These are phyloP conservation scores for Steinernema carpocapsae DNA, from an alignment of 2,888 invertebrate genomes.

Conservation along the genomic window DNA sequence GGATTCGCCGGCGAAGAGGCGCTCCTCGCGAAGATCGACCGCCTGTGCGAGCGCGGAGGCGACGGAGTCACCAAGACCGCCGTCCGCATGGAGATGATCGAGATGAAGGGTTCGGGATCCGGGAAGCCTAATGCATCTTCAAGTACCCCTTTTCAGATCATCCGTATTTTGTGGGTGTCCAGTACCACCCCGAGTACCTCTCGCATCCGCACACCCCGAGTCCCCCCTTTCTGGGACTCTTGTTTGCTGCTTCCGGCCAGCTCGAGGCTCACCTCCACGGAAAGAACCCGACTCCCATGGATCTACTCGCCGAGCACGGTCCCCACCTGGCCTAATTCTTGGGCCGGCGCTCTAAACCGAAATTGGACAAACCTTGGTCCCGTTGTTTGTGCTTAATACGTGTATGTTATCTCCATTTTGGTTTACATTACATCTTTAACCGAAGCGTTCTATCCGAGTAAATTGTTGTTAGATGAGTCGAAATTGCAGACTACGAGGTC, in stretches of 20 bases:
- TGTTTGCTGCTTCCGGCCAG: conserved; percentile 84
- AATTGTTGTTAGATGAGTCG: too few relatives aligned
- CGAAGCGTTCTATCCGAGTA: too few relatives aligned
- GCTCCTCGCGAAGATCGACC: conserved; percentile 12
- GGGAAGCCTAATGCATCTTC: background rate
- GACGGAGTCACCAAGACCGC: conserved; percentile 8
- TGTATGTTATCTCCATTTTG: conserved; percentile 27
- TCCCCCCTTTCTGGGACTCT: conserved; percentile 89
- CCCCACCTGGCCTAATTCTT: background rate
- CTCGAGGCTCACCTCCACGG: conserved; percentile 73
- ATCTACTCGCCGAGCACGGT: background rate
- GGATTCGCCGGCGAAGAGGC: conserved; percentile 3
- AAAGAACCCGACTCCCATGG: conserved; percentile 26
- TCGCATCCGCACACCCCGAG: conserved; percentile 78
- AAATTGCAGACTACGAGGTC: too few relatives aligned
- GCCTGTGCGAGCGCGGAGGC: conserved; percentile 7
- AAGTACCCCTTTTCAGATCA: conserved; percentile 73
- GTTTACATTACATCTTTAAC: background rate
- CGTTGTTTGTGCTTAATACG: conserved; percentile 29
- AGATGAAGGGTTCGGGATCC: conserved; percentile 37
- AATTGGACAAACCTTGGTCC: background rate
- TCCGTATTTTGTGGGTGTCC: conserved; percentile 89
- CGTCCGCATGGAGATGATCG: conserved; percentile 44
- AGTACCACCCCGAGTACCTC: conserved; percentile 92
- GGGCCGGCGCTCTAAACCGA: background rate